Base-by-base conservation (phyloP, 2,113 vertebrate species). In the Thamnaconus septentrionalis region DNA sequence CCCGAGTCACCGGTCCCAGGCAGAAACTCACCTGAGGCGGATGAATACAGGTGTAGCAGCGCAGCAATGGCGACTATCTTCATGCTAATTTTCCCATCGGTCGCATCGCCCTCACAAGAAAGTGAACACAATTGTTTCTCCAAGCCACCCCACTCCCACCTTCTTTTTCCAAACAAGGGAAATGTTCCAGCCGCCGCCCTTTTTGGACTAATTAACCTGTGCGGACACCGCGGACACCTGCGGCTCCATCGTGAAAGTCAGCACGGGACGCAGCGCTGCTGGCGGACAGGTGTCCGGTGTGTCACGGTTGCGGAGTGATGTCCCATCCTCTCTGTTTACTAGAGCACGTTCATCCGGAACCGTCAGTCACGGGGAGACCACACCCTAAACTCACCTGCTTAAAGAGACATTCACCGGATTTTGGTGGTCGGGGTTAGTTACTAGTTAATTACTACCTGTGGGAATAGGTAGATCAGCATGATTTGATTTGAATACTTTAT, bases 351-450 rank as follows among this genome's bases (percentile, higher is more conserved):
- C 56, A 72, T 79, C 78, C 81, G 82, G 85, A 81, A 86, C 77
- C 72, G n/a, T 59, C 8, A 39, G 18, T 45, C 7, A 18, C 7
- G 6, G 41, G 56, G 4, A 71, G 58, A 63, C 87, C 88, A 84
- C 88, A 79, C 88, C 88, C 79, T 41, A 65, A 49, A 4, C 9
- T 74, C 77, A 87, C 86, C 85, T 88, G 45, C 6, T 89, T 91
- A 91, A 91, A 90, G 87, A 39, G 0, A 61, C 80, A 86, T 77
- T 53, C 18, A 4, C 70, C 50, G 41, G 0, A 3, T 12, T 48
- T 9, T n/a, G 44, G 18, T 31, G 18, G 18, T 2, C 2, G 18
- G 18, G 18, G 18, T 31, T 31, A 1, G 18, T 31, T 31, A 31
- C 18, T 31, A 31, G 18, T 31, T 31, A 31, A 31, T 31, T 31